Evolutionary conservation across 2,797 vertebrate species (phyloP), one percentile per base, ranked within the genome.

Genomic region (Neosalanx taihuensis): DNA sequence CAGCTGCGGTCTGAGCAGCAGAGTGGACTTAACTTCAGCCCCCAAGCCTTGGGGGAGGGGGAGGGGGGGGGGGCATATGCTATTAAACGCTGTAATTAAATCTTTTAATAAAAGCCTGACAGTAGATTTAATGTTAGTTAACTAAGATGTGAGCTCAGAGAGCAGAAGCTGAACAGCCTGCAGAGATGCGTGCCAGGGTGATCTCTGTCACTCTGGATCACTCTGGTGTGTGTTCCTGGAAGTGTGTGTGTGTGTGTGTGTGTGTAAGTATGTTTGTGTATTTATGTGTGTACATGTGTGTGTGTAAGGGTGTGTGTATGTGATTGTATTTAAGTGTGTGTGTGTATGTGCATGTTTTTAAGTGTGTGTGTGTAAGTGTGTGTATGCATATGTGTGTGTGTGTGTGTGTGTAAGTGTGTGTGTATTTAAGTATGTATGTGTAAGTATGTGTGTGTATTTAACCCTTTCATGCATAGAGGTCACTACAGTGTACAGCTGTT

Each of bases 11-110:
- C 35, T 37, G 35, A 37, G 35, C 35, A 37, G 35, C 89, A 84
- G 72, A 64, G 76, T 85, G 86, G 87, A 83, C 82, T 69, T 86
- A 90, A 92, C 78, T 86, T 89, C 89, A 87, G 76, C 72, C 82
- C 72, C 80, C 79, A 76, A 85, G 81, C 74, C 69, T 66, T 51
- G 69, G 76, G 72, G 35, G 69, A 59, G 70, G 59, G 77, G 72
- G 51, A 67, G 63, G 49, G 7, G 53, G 12, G 35, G n/a, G 33
- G 33, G 76, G 72, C 81, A 79, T 78, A 85, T 79, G 76, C 57
- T 75, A 63, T 63, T 76, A 72, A 71, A 73, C 73, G 71, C 81
- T 71, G 73, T 73, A 85, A 77, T 81, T 85, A 79, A 78, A 79
- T 56, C 61, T 57, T 46, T 37, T 2, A 31, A 58, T n/a, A 7